A percentile compares a stretch with the other conserved stretches of the same genome.
Conservation (phyloP, 2,888 invertebrate genomes). For the Ochlodes sylvanus region DNA sequence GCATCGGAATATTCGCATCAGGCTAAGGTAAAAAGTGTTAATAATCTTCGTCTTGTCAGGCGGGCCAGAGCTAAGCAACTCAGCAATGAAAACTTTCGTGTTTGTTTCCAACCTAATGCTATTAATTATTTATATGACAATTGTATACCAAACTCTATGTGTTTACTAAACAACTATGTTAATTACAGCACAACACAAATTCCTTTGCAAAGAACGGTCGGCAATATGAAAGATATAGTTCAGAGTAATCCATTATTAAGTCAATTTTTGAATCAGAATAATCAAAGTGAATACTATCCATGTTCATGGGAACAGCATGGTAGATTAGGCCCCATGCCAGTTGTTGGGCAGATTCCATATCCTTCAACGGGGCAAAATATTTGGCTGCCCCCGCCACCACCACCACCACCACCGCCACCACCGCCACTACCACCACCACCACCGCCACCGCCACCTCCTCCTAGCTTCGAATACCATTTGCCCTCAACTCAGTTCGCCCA, state of each 20-base stretch:
- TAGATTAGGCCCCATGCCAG: neutral
- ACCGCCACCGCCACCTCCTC: neutral
- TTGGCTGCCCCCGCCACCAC: neutral
- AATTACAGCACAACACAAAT: slow-evolving; percentile 2
- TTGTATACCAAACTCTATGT: neutral
- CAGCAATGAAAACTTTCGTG: neutral
- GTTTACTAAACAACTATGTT: neutral
- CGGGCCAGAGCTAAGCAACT: neutral
- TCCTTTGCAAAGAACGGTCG: neutral
- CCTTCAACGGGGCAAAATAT: neutral
- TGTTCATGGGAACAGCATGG: neutral
- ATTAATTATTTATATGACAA: neutral
- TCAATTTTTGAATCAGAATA: slow-evolving; percentile 5
- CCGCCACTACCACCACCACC: neutral
- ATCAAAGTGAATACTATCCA: neutral
- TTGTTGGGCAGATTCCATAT: neutral
- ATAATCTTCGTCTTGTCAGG: neutral
- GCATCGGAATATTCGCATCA: neutral
- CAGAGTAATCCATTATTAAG: slow-evolving; percentile 3
- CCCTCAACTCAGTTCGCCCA: neutral
- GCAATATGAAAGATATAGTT: neutral
- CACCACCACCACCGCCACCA: neutral
- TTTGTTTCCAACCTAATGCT: neutral
- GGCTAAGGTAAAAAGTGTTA: neutral
- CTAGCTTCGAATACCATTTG: neutral